These are phyloP conservation scores for Lynx canadensis DNA, from an alignment of 2,113 vertebrate genomes.

Conservation along the genomic window DNA sequence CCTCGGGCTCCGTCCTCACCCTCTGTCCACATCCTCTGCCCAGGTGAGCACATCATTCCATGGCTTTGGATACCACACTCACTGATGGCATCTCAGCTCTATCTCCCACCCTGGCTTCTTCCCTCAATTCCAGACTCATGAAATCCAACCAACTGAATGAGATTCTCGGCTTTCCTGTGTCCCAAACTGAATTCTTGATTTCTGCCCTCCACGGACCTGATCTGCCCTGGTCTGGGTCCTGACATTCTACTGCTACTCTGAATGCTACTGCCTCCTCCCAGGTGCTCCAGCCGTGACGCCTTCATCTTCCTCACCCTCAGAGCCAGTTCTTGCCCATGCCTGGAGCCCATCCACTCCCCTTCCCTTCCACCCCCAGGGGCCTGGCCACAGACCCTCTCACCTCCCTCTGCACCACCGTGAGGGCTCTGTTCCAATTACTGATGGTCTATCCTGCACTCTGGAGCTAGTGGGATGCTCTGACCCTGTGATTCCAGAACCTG, in stretches of 20 bases:
- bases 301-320: background rate
- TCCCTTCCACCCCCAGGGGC: background rate
- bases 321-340: too few species aligned
- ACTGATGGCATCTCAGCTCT: background rate
- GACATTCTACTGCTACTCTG: background rate
- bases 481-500: background rate
- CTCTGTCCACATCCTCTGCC: background rate
- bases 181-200: background rate
- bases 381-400: rapidly evolving
- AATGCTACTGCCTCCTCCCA: background rate
- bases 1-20: background rate
- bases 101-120: background rate
- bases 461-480: background rate
- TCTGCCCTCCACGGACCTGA: background rate
- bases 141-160: background rate
- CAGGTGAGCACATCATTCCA: background rate
- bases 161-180: background rate
- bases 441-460: background rate
- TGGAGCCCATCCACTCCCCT: background rate
- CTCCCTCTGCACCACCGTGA: background rate
- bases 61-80: background rate
- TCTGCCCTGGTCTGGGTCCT: background rate
- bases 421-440: background rate
- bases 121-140: background rate
- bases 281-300: background rate